Conservation (phyloP, 2,797 vertebrate genomes). For the Ibycter americanus region DNA sequence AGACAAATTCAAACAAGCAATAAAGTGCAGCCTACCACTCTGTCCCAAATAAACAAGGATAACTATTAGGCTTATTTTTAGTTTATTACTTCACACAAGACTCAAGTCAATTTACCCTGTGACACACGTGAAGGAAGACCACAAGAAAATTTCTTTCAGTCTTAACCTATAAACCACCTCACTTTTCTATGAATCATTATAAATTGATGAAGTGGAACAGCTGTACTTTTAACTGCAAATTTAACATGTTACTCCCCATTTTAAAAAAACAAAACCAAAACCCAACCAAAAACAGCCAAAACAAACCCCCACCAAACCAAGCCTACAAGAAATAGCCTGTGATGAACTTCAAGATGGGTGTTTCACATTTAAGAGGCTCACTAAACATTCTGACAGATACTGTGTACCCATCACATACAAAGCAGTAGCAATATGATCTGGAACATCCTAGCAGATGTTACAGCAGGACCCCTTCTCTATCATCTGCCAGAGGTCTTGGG, state of each 20-base stretch:
- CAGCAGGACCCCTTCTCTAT: background rate
- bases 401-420: background rate
- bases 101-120: background rate
- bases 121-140: background rate
- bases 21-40: background rate
- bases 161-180: background rate
- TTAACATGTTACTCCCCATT: background rate
- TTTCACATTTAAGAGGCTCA: background rate
- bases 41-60: background rate
- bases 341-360: background rate
- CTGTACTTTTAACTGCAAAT: background rate
- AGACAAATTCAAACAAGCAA: background rate
- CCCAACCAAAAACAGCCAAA: too few species aligned
- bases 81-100: background rate
- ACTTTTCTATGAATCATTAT: background rate
- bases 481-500: background rate
- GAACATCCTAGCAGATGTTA: background rate
- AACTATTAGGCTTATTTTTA: background rate
- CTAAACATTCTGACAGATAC: background rate
- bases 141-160: background rate
- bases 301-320: too few species aligned
- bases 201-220: background rate
- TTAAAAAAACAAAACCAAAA: background rate
- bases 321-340: background rate
- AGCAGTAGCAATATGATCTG: background rate